Conservation (phyloP, 2,888 invertebrate genomes). For the Ormyrus pomaceus region DNA sequence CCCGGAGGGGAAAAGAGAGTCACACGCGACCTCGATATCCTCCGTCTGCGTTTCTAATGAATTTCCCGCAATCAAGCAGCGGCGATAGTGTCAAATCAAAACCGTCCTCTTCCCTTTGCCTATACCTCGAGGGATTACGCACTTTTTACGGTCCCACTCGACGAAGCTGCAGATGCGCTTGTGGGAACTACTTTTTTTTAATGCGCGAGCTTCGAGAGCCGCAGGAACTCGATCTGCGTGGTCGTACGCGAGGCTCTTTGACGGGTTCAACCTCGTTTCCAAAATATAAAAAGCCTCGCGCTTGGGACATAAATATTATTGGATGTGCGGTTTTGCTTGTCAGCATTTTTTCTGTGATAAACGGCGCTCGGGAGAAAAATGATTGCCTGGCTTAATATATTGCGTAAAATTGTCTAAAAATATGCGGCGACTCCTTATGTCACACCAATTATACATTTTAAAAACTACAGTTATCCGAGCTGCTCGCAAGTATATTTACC, state of each 20-base stretch:
- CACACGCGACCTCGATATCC: slow-evolving; percentile 25
- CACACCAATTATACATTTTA: slow-evolving; percentile 2
- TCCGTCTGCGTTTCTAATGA: slow-evolving; percentile 20
- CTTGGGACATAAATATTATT: slow-evolving; percentile 47
- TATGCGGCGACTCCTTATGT: background rate
- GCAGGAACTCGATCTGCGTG: slow-evolving; percentile 32
- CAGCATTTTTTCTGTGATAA: slow-evolving; percentile 35
- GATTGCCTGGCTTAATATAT: background rate
- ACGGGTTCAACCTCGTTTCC: slow-evolving; percentile 48
- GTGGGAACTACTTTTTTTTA: background rate
- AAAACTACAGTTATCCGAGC: background rate
- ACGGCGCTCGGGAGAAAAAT: slow-evolving; percentile 29
- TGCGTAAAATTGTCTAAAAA: slow-evolving; percentile 23
- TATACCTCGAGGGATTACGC: slow-evolving; percentile 6
- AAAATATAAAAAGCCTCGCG: slow-evolving; percentile 35
- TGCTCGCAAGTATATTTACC: background rate
- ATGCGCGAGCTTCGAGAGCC: background rate
- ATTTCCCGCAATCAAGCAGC: slow-evolving; percentile 10
- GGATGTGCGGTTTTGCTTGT: slow-evolving; percentile 29
- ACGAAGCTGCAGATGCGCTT: background rate
- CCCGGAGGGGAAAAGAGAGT: slow-evolving; percentile 15
- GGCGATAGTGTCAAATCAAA: background rate
- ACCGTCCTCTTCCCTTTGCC: background rate
- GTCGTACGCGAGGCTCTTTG: slow-evolving; percentile 8
- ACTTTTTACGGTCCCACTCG: slow-evolving; percentile 21